Evolutionary conservation across 2,797 vertebrate genomes (phyloP).

Genomic region (Anabas testudineus): DNA sequence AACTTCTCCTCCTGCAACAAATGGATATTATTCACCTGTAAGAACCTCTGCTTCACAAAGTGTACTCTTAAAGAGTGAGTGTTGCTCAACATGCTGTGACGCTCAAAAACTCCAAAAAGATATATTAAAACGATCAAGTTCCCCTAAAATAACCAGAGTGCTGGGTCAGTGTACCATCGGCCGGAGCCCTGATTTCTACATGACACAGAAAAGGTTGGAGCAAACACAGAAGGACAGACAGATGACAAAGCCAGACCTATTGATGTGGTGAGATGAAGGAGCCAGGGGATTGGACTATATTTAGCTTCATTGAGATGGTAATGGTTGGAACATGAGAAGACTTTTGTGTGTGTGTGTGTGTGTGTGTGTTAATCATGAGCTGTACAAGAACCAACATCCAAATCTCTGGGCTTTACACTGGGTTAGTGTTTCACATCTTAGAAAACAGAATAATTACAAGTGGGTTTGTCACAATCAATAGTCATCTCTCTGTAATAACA

Average conservation of each 20-base stretch:
- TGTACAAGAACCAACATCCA: slow-evolving; percentile 28
- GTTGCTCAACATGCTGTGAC: background rate
- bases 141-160: slow-evolving; percentile 24
- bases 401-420: slow-evolving; percentile 41
- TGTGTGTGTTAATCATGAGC: slow-evolving; percentile 25
- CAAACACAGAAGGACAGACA: slow-evolving; percentile 47
- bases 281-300: slow-evolving; percentile 70
- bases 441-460: slow-evolving; percentile 52
- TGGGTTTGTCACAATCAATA: slow-evolving; percentile 46
- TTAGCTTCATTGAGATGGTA: slow-evolving; percentile 83
- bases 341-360: slow-evolving; percentile 25
- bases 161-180: slow-evolving; percentile 51
- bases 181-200: slow-evolving; percentile 39
- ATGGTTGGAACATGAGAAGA: slow-evolving; percentile 77
- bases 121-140: background rate
- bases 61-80: background rate
- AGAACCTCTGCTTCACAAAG: background rate
- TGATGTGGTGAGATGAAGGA: slow-evolving; percentile 80
- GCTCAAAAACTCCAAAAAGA: slow-evolving; percentile 12
- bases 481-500: slow-evolving; percentile 34
- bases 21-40: background rate
- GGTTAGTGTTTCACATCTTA: slow-evolving; percentile 49
- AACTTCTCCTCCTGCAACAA: background rate
- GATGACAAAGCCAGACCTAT: slow-evolving; percentile 67
- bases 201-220: slow-evolving; percentile 56